phyloP scores from a whole-genome alignment of 2,888 invertebrate genomes.

The Drosophila nr. perissopoda region DNA sequence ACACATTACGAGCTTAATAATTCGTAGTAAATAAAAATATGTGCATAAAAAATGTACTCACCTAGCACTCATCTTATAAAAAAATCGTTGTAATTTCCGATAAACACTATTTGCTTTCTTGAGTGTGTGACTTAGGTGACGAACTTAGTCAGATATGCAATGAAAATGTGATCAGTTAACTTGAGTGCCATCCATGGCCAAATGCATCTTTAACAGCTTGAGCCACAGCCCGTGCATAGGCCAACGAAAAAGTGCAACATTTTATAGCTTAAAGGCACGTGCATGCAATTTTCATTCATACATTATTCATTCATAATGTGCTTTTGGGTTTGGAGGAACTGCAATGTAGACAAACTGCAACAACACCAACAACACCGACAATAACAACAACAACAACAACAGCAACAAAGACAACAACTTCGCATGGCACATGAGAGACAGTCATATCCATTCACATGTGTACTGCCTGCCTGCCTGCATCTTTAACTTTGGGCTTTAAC shows the following conservation, averaged over 20 bases:
- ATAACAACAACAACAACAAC: constrained; percentile 21
- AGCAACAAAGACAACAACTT: constrained; percentile 25
- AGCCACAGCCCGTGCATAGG: constrained; percentile 15
- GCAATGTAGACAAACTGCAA: constrained; percentile 44
- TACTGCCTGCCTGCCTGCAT: constrained; percentile 44
- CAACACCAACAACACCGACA: constrained; percentile 19
- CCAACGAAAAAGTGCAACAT: constrained; percentile 64
- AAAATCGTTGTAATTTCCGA: background rate
- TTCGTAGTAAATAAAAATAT: background rate
- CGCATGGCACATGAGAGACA: constrained; percentile 41
- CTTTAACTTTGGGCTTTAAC: constrained; percentile 39
- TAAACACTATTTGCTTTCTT: background rate
- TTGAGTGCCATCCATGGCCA: constrained; percentile 33
- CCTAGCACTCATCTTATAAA: background rate
- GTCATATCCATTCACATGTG: constrained; percentile 60
- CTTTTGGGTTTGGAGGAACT: constrained; percentile 57
- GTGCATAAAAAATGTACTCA: background rate
- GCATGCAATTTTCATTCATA: constrained; percentile 83
- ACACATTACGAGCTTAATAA: background rate
- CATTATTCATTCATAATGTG: constrained; percentile 82
- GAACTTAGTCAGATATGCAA: constrained; percentile 45
- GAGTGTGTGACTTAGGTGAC: constrained; percentile 49
- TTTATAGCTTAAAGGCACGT: constrained; percentile 81
- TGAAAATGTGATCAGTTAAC: constrained; percentile 56
- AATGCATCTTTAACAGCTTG: constrained; percentile 47